Evolutionary conservation across 2,797 vertebrate genomes (phyloP), one percentile per base, ranked within the genome.

Genomic region (Clarias pachynema): DNA sequence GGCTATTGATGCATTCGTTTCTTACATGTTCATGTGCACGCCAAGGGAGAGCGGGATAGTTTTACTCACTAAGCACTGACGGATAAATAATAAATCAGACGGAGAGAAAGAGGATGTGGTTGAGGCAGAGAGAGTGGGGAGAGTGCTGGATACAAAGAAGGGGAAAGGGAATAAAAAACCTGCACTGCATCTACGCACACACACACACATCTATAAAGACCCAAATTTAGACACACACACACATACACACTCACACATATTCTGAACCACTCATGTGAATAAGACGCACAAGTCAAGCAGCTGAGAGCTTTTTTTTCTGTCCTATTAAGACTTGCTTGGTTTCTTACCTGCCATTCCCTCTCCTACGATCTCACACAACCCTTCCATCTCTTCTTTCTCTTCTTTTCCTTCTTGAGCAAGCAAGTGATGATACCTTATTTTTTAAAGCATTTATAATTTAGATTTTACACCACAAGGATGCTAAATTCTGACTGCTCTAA

Each of bases 71-170:
- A 77, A 26, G 92, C 90, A 89, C 91, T 89, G 91, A 89, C 91
- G 92, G 92, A 94, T 95, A 92, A 94, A 94, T 95, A 94, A 94
- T 94, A 90, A 90, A 95, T 92, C 53, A 81, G 86, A 90, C 89
- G 88, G 89, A 90, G 91, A 91, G 91, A 92, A 91, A 88, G 91
- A 92, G 29, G 14, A 20, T 4, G 49, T 56, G n/a, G 29, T 29
- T 20, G 73, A 75, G 73, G 26, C 53, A 57, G n/a, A 60, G 49
- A 40, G 49, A 44, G 57, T n/a, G 31, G 8, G 16, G 14, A n/a
- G 14, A 15, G 20, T 53, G 56, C 15, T 63, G 22, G 78, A 78
- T 29, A 14, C 8, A n/a, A 56, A 82, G 56, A 77, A 56, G 57
- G 72, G 84, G n/a, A 59, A 18, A 49, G 9, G 44, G 37, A 34